Evolutionary conservation across 2,113 vertebrate species (phyloP), one percentile per base, ranked within the genome.

Genomic region (Paedocypris sp.): DNA sequence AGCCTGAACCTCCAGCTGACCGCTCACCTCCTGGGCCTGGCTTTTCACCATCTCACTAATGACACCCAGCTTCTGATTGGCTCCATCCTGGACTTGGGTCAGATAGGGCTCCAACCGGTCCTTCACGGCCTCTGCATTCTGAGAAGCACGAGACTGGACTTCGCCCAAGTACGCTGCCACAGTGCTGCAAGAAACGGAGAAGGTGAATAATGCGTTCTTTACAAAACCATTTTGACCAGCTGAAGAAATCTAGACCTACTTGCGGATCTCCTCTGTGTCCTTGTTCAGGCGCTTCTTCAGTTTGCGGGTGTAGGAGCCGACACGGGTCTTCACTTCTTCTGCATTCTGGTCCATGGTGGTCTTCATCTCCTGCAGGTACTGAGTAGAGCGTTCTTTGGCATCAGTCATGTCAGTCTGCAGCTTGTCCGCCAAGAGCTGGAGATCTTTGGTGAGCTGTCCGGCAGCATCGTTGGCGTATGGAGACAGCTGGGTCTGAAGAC

Each of bases 211-310:
- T 28, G 16, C 4, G 8, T n/a, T 25, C 3, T 46, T 25, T 7
- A 16, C 25, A 25, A 9, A 46, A 18, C 36, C 5, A 2, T 22
- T 20, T 4, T 5, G n/a, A 16, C 15, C 6, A 43, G 11, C 53
- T 22, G 3, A 43, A 19, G n/a, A 1, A 5, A 45, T 23, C 31
- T 22, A 16, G 5, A 76, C 83, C 79, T 58, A 88, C 86, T 60
- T 77, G 54, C 67, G 77, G 49, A 90, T 85, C 64, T 84, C 79
- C 32, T 85, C 79, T 0, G 75, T 66, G 64, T 90, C 89, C 67
- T 86, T 87, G 74, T 16, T 49, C 64, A 90, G 76, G 4, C 87
- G 83, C 11, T 89, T 89, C 79, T 66, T 87, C 72, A 89, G 79
- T 75, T 89, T 90, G 73, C 73, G 73, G 36, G 75, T 66, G 74